Conservation (phyloP, 2,888 invertebrate genomes). For the Himalopsyche japonica region DNA sequence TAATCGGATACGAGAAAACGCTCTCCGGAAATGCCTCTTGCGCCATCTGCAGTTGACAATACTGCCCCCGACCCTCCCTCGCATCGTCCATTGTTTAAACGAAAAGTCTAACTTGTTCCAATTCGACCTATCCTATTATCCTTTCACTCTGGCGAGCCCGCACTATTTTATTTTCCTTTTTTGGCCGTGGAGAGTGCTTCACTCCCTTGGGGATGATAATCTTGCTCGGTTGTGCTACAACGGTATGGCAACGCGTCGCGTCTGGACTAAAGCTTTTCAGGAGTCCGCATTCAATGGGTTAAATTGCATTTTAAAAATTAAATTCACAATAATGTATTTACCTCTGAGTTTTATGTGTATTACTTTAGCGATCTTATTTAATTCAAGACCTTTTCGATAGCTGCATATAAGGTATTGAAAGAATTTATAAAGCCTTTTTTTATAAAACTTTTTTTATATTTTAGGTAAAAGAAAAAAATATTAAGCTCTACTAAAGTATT, state of each 20-base stretch:
- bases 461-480: too few relatives aligned
- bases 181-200: conserved; percentile 6
- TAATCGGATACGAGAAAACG: background rate
- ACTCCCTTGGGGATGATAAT: conserved; percentile 32
- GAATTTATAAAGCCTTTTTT: too few relatives aligned
- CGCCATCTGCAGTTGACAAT: background rate
- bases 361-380: too few relatives aligned
- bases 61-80: conserved; percentile 8
- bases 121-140: conserved; percentile 32
- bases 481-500: too few relatives aligned
- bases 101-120: conserved; percentile 37
- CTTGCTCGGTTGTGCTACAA: conserved; percentile 26
- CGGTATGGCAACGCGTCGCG: background rate
- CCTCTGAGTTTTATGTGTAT: too few relatives aligned
- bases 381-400: too few relatives aligned
- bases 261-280: background rate
- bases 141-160: background rate
- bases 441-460: too few relatives aligned
- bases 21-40: background rate
- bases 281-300: background rate
- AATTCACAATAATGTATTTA: background rate
- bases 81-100: conserved; percentile 33
- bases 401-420: too few relatives aligned
- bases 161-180: conserved; percentile 30
- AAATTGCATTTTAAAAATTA: background rate